Base-by-base conservation (phyloP, 35 echinoderm and acorn worm genomes). In the Stichopus chloronotus region DNA sequence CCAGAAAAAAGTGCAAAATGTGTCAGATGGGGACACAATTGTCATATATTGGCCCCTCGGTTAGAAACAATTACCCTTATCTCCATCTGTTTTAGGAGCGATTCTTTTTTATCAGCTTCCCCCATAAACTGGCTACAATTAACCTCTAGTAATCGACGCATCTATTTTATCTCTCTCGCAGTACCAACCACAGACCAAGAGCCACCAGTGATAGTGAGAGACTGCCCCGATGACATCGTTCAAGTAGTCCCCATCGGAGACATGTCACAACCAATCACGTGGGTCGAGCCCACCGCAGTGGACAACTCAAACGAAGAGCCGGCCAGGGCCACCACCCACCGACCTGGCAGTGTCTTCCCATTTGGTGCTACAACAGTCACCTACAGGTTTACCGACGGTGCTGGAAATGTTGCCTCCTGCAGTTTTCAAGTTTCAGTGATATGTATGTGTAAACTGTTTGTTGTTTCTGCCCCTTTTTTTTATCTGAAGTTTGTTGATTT, bases 401-500 rank as follows among this genome's bases (percentile, higher is more conserved):
- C 90, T 59, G 93, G 93, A 78, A 97, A 94, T 17, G 52, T 24
- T 14, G 86, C 63, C 8, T 7, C 55, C 16, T 92, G 93, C 17
- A 79, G 59, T 2, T 92, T 97, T 63, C 93, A 91, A 61, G 79
- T 97, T 43, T 95, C 94, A 69, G 96, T 92, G 9, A 81, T 55
- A 81, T 8, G 78, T 81, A 81, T 20, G 4, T 74, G 7, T 74
- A n/a, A 43, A 43, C 3, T 43, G 30, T 43, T 43, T 43, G 30
- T 43, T 43, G 30, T 43, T 43, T 43, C 30, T 43, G 30, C 30
- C 30, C 30, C 30, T 43, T 43, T 43, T 43, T 43, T 3, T 43
- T 3, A 43, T 43, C 30, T 43, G 30, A 43, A 43, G 30, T 43
- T 43, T 1, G 30, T 43, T 43, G 30, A 43, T 43, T 43, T 43